These are phyloP conservation scores for Apostichopus leukothele DNA, from an alignment of 53 echinoderm and acorn worm genomes.

Conservation along the genomic window DNA sequence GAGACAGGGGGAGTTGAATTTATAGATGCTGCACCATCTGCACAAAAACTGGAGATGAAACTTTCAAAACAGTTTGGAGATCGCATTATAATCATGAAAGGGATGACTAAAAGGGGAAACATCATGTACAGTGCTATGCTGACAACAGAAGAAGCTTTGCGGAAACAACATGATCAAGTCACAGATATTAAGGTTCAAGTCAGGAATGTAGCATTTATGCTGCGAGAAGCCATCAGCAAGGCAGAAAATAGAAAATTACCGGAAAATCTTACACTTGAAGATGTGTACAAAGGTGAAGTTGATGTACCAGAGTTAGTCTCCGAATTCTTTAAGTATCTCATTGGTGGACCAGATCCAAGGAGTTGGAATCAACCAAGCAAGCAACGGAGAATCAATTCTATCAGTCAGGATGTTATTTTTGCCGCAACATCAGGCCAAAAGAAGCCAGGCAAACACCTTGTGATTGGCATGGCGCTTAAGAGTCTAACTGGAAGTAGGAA, in stretches of 20 bases:
- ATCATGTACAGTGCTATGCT: not conserved
- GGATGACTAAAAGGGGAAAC: not conserved
- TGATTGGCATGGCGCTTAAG: not conserved
- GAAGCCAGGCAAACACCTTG: slow-evolving; percentile 4
- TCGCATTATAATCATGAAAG: not conserved
- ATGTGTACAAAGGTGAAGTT: slow-evolving; percentile 25
- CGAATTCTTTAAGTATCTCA: slow-evolving; percentile 13
- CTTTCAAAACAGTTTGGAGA: not conserved
- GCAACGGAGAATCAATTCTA: too few species aligned
- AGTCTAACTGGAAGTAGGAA: slow-evolving; percentile 46
- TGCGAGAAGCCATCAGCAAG: slow-evolving; percentile 2
- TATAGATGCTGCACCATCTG: not conserved
- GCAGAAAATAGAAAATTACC: not conserved
- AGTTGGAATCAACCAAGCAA: slow-evolving; percentile 23
- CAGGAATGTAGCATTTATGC: slow-evolving; percentile 1
- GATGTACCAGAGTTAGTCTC: slow-evolving; percentile 11
- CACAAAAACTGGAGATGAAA: slow-evolving; percentile 4
- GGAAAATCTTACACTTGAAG: slow-evolving; percentile 7
- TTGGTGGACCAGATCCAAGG: not conserved
- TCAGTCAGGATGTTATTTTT: too few species aligned
- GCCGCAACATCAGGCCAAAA: not conserved
- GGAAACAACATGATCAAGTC: not conserved
- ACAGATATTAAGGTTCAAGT: not conserved
- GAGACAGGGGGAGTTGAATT: not conserved
- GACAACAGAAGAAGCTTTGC: slow-evolving; percentile 4